Base-by-base conservation (phyloP, 2,113 vertebrate genomes). In the Lamprotornis superbus region DNA sequence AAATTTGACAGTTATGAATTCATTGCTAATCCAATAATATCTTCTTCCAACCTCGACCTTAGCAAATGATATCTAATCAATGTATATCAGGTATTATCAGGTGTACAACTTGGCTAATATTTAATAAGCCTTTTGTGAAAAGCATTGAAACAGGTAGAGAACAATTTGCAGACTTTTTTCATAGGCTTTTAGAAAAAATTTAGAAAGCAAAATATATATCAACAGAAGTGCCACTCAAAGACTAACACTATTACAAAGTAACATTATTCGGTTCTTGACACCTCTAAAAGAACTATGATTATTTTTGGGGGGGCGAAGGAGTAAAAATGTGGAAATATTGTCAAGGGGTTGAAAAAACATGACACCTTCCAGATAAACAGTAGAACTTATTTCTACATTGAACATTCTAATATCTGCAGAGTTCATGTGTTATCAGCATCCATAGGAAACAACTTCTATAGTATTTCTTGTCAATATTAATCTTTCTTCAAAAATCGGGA, bases 401-500 rank as follows among this genome's bases (percentile, higher is more conserved):
- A 55, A 68, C 21, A 33, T 17, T 55, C 10, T 47, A 71, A 1
- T 42, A 82, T 6, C 25, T 68, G 49, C 25, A 37, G 47, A 57
- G 14, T 39, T 76, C 20, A 50, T 5, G 6, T 14, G 12, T n/a
- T 53, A 71, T 5, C 33, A 68, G 30, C 14, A 80, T 19, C 24
- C 39, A 8, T 0, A 44, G 28, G 37, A 86, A 94, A 69, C 3
- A 64, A 46, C 10, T 74, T 67, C 9, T n/a, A 17, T 0, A 69
- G 19, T 13, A 60, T 40, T 89, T 86, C 9, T 35, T 61, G 30
- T 55, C 44, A 90, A 37, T 42, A 39, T 14, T 35, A 7, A 16
- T 4, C 11, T 37, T 70, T 44, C 12, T 3, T 5, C 9, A 15
- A 30, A 64, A 44, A 12, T 7, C 0, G 0, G 12, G 86, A 52